phyloP scores from a whole-genome alignment of 1,140 invertebrate genomes.

The Papilio aristodemus region DNA sequence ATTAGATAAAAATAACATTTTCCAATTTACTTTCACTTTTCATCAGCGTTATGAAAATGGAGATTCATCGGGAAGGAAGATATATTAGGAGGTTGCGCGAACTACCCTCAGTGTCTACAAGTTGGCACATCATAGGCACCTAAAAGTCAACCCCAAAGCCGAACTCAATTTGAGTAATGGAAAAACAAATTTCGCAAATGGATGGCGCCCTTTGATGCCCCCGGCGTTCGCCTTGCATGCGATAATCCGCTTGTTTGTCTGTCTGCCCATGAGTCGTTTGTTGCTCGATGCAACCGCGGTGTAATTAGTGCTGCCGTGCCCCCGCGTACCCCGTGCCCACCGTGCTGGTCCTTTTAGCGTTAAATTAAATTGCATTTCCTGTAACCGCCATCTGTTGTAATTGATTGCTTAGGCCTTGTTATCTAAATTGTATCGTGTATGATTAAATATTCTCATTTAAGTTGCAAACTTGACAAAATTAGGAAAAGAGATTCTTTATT shows the following conservation, averaged over 20 bases:
- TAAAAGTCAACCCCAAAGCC: slow-evolving; percentile 33
- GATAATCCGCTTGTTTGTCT: slow-evolving; percentile 43
- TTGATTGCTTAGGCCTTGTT: slow-evolving; percentile 6
- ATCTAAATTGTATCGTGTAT: not conserved
- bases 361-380: slow-evolving; percentile 19
- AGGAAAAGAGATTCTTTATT: too few relatives aligned
- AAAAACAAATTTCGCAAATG: slow-evolving; percentile 61
- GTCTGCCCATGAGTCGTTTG: slow-evolving; percentile 33
- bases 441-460: not conserved
- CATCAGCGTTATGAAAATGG: slow-evolving; percentile 23
- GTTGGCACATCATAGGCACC: slow-evolving; percentile 26
- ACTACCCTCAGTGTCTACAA: slow-evolving; percentile 26
- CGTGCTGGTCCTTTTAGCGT: not conserved
- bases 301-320: slow-evolving; percentile 23
- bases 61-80: slow-evolving; percentile 19
- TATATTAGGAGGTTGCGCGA: slow-evolving; percentile 20
- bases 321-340: not conserved
- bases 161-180: slow-evolving; percentile 58
- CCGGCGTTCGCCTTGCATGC: slow-evolving; percentile 27
- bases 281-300: slow-evolving; percentile 4
- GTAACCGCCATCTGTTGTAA: slow-evolving; percentile 2
- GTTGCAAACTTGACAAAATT: not conserved
- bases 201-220: slow-evolving; percentile 45
- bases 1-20: slow-evolving; percentile 8
- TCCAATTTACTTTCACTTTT: slow-evolving; percentile 22